A percentile compares a stretch with the other conserved stretches of the same genome.
Conservation (phyloP, 2,888 invertebrate genomes). For the Erebia ligea region DNA sequence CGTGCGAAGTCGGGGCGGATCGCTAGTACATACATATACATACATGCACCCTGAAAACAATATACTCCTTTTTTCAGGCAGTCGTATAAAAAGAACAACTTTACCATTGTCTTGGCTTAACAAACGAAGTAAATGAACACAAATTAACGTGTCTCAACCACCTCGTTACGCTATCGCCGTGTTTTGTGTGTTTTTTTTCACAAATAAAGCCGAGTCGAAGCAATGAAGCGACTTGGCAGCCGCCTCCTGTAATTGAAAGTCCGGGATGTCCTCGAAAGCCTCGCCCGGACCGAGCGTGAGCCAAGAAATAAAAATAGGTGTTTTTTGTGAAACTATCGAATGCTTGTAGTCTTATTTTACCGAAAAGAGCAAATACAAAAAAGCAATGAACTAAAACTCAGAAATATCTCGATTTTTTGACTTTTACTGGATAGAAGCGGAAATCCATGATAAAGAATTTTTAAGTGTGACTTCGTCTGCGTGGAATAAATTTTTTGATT, state of each 20-base stretch:
- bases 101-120: neutral
- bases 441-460: too few relatives aligned
- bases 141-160: neutral
- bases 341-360: neutral
- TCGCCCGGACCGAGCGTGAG: neutral
- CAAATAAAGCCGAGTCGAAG: constrained; percentile 17
- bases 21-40: too few relatives aligned
- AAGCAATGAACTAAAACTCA: too few relatives aligned
- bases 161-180: neutral
- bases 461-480: too few relatives aligned
- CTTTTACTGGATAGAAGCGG: too few relatives aligned
- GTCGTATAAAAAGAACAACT: too few relatives aligned
- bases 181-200: too few relatives aligned
- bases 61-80: too few relatives aligned
- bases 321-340: constrained; percentile 11
- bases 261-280: constrained; percentile 3
- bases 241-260: constrained; percentile 17
- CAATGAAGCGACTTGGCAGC: constrained; percentile 21
- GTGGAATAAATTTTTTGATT: too few relatives aligned
- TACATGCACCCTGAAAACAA: too few relatives aligned
- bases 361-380: neutral
- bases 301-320: constrained; percentile 23
- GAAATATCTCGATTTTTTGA: too few relatives aligned
- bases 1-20: too few relatives aligned
- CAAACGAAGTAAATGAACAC: neutral